Conservation (phyloP, 2,113 vertebrate genomes). For the Myiopsitta monachus region DNA sequence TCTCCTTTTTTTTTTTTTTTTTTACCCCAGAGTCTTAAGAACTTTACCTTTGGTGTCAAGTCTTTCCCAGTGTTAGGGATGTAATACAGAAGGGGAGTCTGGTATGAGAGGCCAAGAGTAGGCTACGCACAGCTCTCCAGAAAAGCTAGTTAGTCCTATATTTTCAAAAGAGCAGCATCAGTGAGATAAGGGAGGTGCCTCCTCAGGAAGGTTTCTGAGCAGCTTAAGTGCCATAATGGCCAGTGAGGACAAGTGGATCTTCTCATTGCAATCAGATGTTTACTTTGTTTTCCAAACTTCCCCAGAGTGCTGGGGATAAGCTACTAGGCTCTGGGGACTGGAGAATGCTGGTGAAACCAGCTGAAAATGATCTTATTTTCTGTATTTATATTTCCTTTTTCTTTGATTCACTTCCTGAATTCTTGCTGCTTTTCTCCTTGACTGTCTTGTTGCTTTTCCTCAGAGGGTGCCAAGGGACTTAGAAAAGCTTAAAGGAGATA, state of each 20-base stretch:
- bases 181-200: background rate
- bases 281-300: background rate
- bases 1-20: background rate
- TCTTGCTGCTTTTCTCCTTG: constrained; percentile 30
- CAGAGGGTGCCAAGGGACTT: background rate
- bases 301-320: background rate
- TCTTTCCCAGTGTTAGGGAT: background rate
- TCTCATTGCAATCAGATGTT: background rate
- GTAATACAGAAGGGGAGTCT: background rate
- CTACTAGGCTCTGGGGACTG: background rate
- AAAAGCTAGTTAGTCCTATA: background rate
- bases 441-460: constrained; percentile 24
- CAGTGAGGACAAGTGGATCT: background rate
- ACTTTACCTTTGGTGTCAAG: background rate
- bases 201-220: background rate
- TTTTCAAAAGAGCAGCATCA: background rate
- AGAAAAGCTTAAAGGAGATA: background rate
- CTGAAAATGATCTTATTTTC: background rate
- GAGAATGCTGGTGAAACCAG: background rate
- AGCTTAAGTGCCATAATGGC: background rate
- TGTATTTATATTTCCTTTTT: constrained; percentile 25
- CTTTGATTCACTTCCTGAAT: constrained; percentile 43
- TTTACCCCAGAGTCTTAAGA: background rate
- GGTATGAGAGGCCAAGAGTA: background rate
- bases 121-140: background rate